Evolutionary conservation across 2,113 vertebrate genomes (phyloP), one percentile per base, ranked within the genome.

Genomic region (Prunella himalayana): DNA sequence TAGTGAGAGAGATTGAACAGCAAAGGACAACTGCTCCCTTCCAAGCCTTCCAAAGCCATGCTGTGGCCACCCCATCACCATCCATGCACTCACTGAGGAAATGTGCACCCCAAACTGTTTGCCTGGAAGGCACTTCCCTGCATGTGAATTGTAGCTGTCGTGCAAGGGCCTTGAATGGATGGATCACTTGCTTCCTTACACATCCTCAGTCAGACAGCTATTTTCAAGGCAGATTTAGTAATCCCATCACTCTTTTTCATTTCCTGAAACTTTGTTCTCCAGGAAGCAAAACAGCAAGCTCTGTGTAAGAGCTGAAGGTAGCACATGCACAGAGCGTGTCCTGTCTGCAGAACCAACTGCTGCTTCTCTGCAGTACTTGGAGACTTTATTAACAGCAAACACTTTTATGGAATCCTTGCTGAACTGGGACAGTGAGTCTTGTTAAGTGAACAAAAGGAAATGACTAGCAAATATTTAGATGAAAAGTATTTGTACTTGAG

Each of bases 201-300:
- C 24, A 64, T 28, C 47, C 80, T 78, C 50, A 33, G 54, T 13
- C 76, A 94, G 60, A 82, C 81, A 78, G 60, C 21, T 86, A 66
- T 73, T 94, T 65, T 57, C 63, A 88, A 77, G 63, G 44, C 41
- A 88, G 33, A 56, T 83, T 70, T 37, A 37, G 51, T 19, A 49
- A 61, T 64, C 61, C 15, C 11, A 56, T 75, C 7, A 9, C 79
- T 90, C 42, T 70, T 88, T 83, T 59, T 82, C 24, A 71, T 78
- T 93, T 94, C 82, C 95, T 75, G 51, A 39, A 50, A 77, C 49
- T 90, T 72, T 37, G 28, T 42, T 92, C 88, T 86, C 50, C 79
- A 54, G 70, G 82, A 87, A 92, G 59, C 12, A 28, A 72, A 91
- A 15, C 56, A 57, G 21, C n/a, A 57, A 57, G 33, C 33, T 45